Evolutionary conservation across 1,140 invertebrate species (phyloP), one percentile per base, ranked within the genome.

Genomic region (Drosophila sechellia): DNA sequence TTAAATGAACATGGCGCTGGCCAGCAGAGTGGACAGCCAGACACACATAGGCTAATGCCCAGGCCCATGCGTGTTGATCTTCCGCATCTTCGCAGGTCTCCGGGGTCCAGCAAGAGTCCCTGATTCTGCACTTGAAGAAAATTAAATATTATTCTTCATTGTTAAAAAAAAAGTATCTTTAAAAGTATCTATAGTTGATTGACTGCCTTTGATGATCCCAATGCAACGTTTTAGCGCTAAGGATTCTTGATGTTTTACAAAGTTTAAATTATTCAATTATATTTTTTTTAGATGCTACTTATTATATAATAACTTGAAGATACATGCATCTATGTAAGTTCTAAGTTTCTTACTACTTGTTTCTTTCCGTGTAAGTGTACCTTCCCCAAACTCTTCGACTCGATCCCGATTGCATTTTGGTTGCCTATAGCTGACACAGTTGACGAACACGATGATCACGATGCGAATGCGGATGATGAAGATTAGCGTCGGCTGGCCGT

Each of bases 381-480:
- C 13, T 53, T 68, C 15, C 35, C 37, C 27, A 56, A 49, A n/a
- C 46, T 27, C 48, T 20, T 27, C 20, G 59, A 10, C 59, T 64
- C 53, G 71, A 75, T 75, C 72, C 59, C 72, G 81, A 86, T 86
- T 80, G 74, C 74, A 70, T 79, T 75, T 81, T 35, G 57, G 76
- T 76, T 87, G 83, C 79, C 79, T 79, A 87, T 87, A 73, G 84
- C 83, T 83, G 83, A 87, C 83, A 87, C 83, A 84, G 84, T 87
- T 87, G 84, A 89, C 84, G 79, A 87, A 84, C 79, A 13, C 76
- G 72, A 87, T 89, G 46, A 87, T 87, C 70, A 77, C 25, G 34
- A 48, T 54, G 63, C 68, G 35, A 48, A 53, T 61, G 76, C 48
- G 70, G 79, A 90, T 87, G 80, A 87, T 87, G 84, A 87, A 84